Conservation (phyloP, 2,797 vertebrate genomes). For the Luscinia luscinia region DNA sequence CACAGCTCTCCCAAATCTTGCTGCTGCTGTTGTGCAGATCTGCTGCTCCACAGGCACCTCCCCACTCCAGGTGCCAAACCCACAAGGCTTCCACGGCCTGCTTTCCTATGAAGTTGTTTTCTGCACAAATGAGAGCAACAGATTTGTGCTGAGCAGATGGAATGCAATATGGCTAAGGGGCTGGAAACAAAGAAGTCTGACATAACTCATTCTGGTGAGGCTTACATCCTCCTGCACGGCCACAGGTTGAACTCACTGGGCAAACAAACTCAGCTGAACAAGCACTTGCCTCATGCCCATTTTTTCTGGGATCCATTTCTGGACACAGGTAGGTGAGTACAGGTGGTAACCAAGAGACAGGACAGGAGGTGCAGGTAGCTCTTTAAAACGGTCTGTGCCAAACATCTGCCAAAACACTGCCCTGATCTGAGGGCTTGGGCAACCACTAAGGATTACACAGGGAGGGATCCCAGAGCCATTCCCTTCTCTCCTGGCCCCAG, state of each 20-base stretch:
- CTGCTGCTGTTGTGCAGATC: not conserved
- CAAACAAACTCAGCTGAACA: not conserved
- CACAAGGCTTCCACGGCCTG: not conserved
- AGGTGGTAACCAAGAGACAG: fast-evolving
- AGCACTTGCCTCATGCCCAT: not conserved
- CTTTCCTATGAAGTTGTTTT: not conserved
- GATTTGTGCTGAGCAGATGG: not conserved
- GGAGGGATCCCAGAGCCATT: not conserved
- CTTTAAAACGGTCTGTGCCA: not conserved
- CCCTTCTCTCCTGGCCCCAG: not conserved
- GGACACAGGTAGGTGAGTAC: not conserved
- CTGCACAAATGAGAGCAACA: not conserved
- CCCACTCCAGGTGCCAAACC: not conserved
- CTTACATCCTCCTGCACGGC: not conserved
- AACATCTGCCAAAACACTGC: fast-evolving
- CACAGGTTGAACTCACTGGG: too few relatives aligned
- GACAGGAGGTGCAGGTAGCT: not conserved
- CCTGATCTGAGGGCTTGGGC: not conserved
- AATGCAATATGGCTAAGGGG: not conserved
- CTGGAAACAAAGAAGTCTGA: fast-evolving
- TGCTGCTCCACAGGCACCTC: not conserved
- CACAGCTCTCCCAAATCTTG: not conserved
- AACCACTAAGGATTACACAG: not conserved
- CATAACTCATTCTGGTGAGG: not conserved
- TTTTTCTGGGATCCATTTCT: not conserved